These are phyloP conservation scores for Noctua janthe DNA, from an alignment of 2,888 invertebrate genomes.

Conservation along the genomic window DNA sequence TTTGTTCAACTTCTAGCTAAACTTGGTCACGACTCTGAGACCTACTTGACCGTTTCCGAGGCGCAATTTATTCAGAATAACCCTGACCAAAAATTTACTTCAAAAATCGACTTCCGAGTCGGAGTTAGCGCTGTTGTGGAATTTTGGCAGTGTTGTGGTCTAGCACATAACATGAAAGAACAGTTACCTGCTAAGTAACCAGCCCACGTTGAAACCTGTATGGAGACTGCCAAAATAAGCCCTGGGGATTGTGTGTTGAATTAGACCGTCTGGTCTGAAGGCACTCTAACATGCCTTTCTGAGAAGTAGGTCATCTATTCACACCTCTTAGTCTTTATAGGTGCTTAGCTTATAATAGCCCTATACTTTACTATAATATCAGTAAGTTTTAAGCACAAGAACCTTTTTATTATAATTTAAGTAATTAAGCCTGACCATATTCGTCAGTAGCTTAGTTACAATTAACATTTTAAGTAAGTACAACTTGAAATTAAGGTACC, in stretches of 20 bases:
- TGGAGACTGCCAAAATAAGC: slow-evolving; percentile 36
- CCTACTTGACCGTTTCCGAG: not conserved
- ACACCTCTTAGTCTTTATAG: slow-evolving; percentile 17
- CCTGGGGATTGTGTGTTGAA: slow-evolving; percentile 17
- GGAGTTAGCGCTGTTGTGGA: not conserved
- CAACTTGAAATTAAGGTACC: not conserved
- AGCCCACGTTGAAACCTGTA: slow-evolving; percentile 9
- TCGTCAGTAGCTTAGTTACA: not conserved
- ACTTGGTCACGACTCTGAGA: slow-evolving; percentile 1
- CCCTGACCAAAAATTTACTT: not conserved
- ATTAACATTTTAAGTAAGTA: slow-evolving; percentile 21
- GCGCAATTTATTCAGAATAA: not conserved
- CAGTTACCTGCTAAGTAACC: slow-evolving; percentile 6
- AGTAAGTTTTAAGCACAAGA: slow-evolving; percentile 15
- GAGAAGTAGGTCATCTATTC: slow-evolving; percentile 40
- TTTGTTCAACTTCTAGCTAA: slow-evolving; percentile 29
- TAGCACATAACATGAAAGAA: not conserved
- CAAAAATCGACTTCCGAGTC: not conserved
- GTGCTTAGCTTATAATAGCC: slow-evolving; percentile 38
- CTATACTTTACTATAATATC: slow-evolving; percentile 14
- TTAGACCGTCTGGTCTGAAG: slow-evolving; percentile 17
- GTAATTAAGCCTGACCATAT: slow-evolving; percentile 17
- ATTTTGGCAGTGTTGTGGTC: not conserved
- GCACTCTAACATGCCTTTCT: slow-evolving; percentile 1
- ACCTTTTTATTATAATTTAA: slow-evolving; percentile 22